A percentile compares a stretch with the other conserved stretches of the same genome.
Conservation (phyloP, 2,797 vertebrate genomes). For the Pipistrellus pipistrellus region DNA sequence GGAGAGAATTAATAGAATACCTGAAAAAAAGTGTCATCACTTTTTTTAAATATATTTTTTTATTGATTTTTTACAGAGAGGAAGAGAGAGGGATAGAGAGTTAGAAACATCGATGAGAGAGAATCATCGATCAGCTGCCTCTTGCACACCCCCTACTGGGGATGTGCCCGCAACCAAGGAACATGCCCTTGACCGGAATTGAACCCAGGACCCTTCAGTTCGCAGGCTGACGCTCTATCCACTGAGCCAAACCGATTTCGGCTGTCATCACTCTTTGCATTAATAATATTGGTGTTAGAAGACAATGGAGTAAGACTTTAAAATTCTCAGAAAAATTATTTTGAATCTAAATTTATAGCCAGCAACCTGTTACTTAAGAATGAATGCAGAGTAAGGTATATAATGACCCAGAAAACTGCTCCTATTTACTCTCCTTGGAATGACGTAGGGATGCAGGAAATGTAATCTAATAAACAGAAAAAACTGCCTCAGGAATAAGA, state of each 20-base stretch:
- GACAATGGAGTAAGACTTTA: not conserved
- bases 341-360: not conserved
- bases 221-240: too few relatives aligned
- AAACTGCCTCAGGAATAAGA: not conserved
- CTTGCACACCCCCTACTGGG: too few relatives aligned
- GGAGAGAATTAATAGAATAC: not conserved
- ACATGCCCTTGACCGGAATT: too few relatives aligned
- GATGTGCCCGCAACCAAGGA: too few relatives aligned
- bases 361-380: not conserved
- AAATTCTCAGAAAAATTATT: not conserved
- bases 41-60: not conserved
- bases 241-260: too few relatives aligned
- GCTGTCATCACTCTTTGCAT: not conserved
- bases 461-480: not conserved
- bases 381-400: not conserved
- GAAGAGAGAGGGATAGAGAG: too few relatives aligned
- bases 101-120: too few relatives aligned
- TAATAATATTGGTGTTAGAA: not conserved
- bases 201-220: too few relatives aligned
- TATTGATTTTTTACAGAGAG: too few relatives aligned
- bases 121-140: too few relatives aligned
- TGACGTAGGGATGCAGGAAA: not conserved
- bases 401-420: not conserved
- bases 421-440: not conserved
- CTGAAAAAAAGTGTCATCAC: not conserved